A percentile compares a stretch with the other conserved stretches of the same genome.
Evolutionary conservation across 2,113 vertebrate genomes (phyloP).

Genomic region (Morone saxatilis): DNA sequence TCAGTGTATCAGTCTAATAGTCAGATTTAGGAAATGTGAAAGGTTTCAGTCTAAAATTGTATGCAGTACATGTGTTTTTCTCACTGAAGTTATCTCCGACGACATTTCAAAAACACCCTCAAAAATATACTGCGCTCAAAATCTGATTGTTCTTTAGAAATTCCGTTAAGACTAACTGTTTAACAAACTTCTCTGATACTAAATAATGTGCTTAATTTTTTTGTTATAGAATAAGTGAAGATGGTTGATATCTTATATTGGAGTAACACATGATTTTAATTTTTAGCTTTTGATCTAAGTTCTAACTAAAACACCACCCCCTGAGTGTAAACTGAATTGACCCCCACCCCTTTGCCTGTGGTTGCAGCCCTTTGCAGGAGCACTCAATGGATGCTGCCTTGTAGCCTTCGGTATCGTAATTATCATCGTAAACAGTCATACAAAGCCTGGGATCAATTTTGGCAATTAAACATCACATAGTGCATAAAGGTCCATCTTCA

Average conservation of each 20-base stretch:
- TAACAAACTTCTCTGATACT: background rate
- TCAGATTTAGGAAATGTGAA: background rate
- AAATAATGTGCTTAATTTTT: slow-evolving; percentile 34
- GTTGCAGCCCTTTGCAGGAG: slow-evolving; percentile 66
- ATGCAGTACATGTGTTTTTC: background rate
- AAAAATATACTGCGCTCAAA: background rate
- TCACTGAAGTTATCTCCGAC: background rate
- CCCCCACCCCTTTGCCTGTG: slow-evolving; percentile 35
- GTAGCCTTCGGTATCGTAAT: slow-evolving; percentile 35
- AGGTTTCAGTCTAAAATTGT: background rate
- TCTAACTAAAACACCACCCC: slow-evolving; percentile 47
- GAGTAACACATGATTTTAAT: background rate
- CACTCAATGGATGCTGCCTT: slow-evolving; percentile 46
- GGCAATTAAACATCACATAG: background rate
- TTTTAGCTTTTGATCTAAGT: slow-evolving; percentile 16
- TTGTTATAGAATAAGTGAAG: background rate
- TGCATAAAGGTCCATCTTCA: background rate
- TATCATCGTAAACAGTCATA: slow-evolving; percentile 56
- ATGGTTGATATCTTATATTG: slow-evolving; percentile 2
- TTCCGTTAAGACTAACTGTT: background rate
- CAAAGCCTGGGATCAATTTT: slow-evolving; percentile 3
- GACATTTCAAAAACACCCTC: background rate
- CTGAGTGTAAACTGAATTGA: slow-evolving; percentile 68
- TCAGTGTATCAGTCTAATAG: background rate
- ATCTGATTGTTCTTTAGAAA: slow-evolving; percentile 23